A percentile compares a stretch with the other conserved stretches of the same genome.
phyloP scores from a whole-genome alignment of 2,888 invertebrate species.

The Latrodectus elegans region DNA sequence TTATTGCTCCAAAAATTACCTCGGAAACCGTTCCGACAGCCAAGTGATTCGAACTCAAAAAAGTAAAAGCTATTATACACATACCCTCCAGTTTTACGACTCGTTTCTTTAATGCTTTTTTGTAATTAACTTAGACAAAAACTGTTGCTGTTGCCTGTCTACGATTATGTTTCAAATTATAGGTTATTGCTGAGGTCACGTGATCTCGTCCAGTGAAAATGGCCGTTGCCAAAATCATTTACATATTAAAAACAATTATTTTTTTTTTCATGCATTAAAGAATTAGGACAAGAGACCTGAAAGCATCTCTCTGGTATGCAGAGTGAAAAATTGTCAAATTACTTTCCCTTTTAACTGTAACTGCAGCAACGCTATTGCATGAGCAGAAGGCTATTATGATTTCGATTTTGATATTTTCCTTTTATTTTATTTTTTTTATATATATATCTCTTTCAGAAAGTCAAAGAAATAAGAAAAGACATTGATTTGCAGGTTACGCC shows the following conservation, averaged over 20 bases:
- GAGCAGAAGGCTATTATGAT: neutral
- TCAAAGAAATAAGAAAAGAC: slow-evolving; percentile 4
- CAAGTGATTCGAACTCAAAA: neutral
- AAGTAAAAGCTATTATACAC: slow-evolving; percentile 20
- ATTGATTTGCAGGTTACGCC: neutral
- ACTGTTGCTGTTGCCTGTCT: slow-evolving; percentile 40
- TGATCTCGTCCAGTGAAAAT: slow-evolving; percentile 43
- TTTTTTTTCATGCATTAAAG: slow-evolving; percentile 21
- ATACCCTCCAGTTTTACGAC: slow-evolving; percentile 27
- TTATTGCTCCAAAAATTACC: slow-evolving; percentile 42
- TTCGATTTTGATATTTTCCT: neutral
- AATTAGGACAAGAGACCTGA: slow-evolving; percentile 18
- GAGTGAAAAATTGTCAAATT: slow-evolving; percentile 23
- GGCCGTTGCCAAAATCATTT: slow-evolving; percentile 40
- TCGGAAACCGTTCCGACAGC: slow-evolving; percentile 10
- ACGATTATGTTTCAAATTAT: slow-evolving; percentile 65
- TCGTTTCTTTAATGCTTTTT: slow-evolving; percentile 12
- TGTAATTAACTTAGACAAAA: slow-evolving; percentile 62
- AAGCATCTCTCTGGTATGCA: slow-evolving; percentile 29
- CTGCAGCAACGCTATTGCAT: neutral
- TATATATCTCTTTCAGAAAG: too few species aligned
- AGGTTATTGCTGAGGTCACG: slow-evolving; percentile 48
- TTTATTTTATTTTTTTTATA: neutral
- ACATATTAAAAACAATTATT: slow-evolving; percentile 68
- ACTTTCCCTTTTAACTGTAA: slow-evolving; percentile 12